Base-by-base conservation (phyloP, 2,797 vertebrate genomes). In the Micrastur ruficollis region DNA sequence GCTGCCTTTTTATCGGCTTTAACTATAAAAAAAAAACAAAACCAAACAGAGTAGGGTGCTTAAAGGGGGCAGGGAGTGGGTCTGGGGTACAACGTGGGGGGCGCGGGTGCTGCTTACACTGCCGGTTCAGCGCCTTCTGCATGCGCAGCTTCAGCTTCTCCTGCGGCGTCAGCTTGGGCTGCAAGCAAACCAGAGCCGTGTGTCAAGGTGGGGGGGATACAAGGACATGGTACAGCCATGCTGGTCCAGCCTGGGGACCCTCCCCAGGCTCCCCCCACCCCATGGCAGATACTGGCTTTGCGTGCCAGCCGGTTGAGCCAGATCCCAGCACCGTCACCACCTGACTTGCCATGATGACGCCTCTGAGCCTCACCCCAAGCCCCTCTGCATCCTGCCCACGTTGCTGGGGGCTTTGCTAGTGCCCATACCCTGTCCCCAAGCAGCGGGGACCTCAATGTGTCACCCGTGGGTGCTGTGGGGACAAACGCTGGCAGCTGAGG, bases 1-100 rank as follows among this genome's bases (percentile, higher is more conserved):
- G 99, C 99, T 0, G 99, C 99, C 96, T 98, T 99, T 95, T 99
- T 99, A 98, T 99, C 99, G 27, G 99, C 99, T 98, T 99, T 99
- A 97, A 99, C 99, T 99, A 29, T 21, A 49, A 7, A 6, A 14
- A 17, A 25, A 44, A 6, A 36, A 15, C 36, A 16, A 7, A 55
- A 18, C 8, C 8, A 36, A 9, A 14, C 17, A 15, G 10, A 25
- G 36, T 2, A n/a, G 52, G 9, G 34, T 15, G 21, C 15, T 17
- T 11, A 11, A 12, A 19, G 26, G 19, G 32, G 32, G 25, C 4
- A 5, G 9, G n/a, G 59, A 6, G 7, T 5, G 6, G 36, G 50
- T 5, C 25, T 6, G n/a, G 22, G 14, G 31, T 3, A 8, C 38
- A 10, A 5, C 5, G 36, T 20, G 3, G n/a, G 55, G 56, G 12